Evolutionary conservation across 2,888 invertebrate species (phyloP).

Genomic region (Euzetes globulus): DNA sequence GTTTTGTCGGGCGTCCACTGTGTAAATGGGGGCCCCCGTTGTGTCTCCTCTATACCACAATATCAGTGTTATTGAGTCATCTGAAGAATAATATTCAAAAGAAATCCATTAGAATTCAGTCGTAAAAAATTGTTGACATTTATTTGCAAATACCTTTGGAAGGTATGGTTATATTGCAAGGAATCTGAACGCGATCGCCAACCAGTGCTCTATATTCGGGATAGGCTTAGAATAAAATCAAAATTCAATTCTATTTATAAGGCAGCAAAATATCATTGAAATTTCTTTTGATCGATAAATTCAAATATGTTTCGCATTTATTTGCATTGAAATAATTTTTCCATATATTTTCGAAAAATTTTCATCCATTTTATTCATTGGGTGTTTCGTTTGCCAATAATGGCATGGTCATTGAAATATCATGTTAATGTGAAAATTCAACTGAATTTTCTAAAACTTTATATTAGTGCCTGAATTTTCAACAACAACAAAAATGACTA

Average conservation of each 20-base stretch:
- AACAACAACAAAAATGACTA: too few species aligned
- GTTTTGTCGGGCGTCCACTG: slow-evolving; percentile 24
- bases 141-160: not conserved
- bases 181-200: not conserved
- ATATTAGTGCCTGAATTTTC: too few species aligned
- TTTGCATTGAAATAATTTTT: too few species aligned
- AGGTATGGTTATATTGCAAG: slow-evolving; percentile 11
- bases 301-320: too few species aligned
- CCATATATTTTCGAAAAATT: too few species aligned
- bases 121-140: not conserved
- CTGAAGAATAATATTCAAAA: not conserved
- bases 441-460: too few species aligned
- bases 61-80: slow-evolving; percentile 27
- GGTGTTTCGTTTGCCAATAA: too few species aligned
- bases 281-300: not conserved
- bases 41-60: slow-evolving; percentile 33
- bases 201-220: not conserved
- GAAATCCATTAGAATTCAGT: not conserved
- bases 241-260: not conserved
- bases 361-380: too few species aligned
- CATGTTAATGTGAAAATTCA: too few species aligned
- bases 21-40: slow-evolving; percentile 20
- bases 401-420: too few species aligned
- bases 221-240: not conserved
- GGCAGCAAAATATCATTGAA: not conserved